Percentiles rank a stretch among this genome's conserved stretches.
Conservation (phyloP, 1,140 invertebrate genomes). For the Eumaeus atala region DNA sequence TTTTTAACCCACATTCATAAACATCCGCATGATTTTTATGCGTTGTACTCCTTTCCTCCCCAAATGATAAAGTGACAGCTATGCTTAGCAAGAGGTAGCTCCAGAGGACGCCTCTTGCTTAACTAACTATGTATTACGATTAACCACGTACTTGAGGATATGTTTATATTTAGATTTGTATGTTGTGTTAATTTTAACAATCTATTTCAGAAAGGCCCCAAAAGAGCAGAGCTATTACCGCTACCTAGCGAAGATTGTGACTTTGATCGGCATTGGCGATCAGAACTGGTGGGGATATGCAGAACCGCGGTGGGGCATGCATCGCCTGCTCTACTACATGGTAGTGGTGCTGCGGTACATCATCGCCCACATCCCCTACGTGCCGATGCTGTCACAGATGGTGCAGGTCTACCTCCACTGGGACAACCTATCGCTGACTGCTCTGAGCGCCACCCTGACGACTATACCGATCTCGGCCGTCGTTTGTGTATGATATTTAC, state of each 20-base stretch:
- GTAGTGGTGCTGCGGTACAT: neutral
- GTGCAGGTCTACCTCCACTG: neutral
- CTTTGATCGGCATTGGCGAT: neutral
- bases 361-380: neutral
- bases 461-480: neutral
- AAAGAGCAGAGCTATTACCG: conserved; percentile 1
- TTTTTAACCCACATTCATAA: too few species aligned
- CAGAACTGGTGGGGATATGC: neutral
- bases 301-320: neutral
- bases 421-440: neutral
- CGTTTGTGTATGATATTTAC: neutral
- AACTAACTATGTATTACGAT: too few species aligned
- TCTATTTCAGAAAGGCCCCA: neutral
- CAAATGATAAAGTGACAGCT: too few species aligned
- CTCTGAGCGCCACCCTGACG: neutral
- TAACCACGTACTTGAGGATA: too few species aligned
- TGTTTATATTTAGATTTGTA: too few species aligned
- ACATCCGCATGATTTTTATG: too few species aligned
- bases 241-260: neutral
- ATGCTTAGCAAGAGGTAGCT: too few species aligned
- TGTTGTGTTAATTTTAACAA: too few species aligned
- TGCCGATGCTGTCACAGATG: neutral
- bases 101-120: too few species aligned
- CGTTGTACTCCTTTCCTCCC: too few species aligned
- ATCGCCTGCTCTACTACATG: neutral